Evolutionary conservation across 2,888 invertebrate genomes (phyloP).

Genomic region (Therioaphis trifolii): DNA sequence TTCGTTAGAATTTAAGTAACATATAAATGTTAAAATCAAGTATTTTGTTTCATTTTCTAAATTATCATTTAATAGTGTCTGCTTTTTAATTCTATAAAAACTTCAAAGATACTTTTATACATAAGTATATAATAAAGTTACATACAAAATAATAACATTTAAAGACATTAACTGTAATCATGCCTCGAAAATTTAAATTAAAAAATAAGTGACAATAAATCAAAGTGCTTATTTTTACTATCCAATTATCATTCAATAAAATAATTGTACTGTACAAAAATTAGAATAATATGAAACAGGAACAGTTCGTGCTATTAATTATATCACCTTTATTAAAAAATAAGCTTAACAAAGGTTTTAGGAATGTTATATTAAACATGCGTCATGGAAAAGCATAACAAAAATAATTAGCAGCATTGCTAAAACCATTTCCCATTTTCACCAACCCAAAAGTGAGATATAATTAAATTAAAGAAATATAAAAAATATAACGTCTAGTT

Average conservation of each 20-base stretch:
- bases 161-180: neutral
- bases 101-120: too few species aligned
- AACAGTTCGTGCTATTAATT: conserved; percentile 34
- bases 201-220: conserved; percentile 9
- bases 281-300: neutral
- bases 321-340: neutral
- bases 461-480: conserved; percentile 28
- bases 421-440: conserved; percentile 24
- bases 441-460: conserved; percentile 28
- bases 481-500: conserved; percentile 36
- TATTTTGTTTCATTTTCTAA: neutral
- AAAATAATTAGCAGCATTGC: conserved; percentile 17
- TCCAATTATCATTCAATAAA: conserved; percentile 19
- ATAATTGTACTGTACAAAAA: neutral
- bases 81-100: too few species aligned
- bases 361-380: conserved; percentile 22
- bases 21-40: neutral
- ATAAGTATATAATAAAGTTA: too few species aligned
- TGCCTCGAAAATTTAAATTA: conserved; percentile 10
- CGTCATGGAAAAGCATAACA: conserved; percentile 42
- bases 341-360: conserved; percentile 24
- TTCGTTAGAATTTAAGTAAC: neutral
- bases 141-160: neutral
- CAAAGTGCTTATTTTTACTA: conserved; percentile 16
- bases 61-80: too few species aligned